Conservation (phyloP, 2,113 vertebrate species). For the Ptychochromis oligacanthus region DNA sequence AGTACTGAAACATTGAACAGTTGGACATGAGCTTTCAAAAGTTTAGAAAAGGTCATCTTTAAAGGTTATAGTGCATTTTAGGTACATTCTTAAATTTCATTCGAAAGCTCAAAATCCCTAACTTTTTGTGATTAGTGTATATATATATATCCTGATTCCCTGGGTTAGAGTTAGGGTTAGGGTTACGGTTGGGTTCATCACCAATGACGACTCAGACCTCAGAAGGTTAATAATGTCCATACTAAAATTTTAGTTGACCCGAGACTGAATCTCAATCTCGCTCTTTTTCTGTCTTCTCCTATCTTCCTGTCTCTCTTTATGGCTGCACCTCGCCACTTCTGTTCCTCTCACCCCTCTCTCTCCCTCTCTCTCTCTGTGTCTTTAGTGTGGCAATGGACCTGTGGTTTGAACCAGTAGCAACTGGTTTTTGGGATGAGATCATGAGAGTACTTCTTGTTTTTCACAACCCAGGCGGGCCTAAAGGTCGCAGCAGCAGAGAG, state of each 20-base stretch:
- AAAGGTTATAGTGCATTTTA: too few relatives aligned
- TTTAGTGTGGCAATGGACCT: slow-evolving; percentile 48
- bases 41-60: too few relatives aligned
- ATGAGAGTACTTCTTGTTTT: slow-evolving; percentile 57
- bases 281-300: background rate
- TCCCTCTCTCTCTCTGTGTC: background rate
- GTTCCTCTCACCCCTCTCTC: background rate
- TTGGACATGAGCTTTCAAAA: too few relatives aligned
- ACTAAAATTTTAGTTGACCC: background rate
- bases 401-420: slow-evolving; percentile 63
- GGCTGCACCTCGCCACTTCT: background rate
- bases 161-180: too few relatives aligned
- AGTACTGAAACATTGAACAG: too few relatives aligned
- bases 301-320: background rate
- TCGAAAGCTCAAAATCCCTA: too few relatives aligned
- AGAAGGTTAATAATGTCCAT: background rate
- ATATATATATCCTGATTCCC: too few relatives aligned
- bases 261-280: background rate
- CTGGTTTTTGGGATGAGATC: slow-evolving; percentile 63
- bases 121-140: too few relatives aligned
- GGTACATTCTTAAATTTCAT: too few relatives aligned
- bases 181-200: too few relatives aligned
- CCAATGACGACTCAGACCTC: background rate
- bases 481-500: slow-evolving; percentile 29
- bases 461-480: slow-evolving; percentile 18